Conservation (phyloP, 37 sponge, comb jelly and placozoan species). For the Mnemiopsis leidyi region DNA sequence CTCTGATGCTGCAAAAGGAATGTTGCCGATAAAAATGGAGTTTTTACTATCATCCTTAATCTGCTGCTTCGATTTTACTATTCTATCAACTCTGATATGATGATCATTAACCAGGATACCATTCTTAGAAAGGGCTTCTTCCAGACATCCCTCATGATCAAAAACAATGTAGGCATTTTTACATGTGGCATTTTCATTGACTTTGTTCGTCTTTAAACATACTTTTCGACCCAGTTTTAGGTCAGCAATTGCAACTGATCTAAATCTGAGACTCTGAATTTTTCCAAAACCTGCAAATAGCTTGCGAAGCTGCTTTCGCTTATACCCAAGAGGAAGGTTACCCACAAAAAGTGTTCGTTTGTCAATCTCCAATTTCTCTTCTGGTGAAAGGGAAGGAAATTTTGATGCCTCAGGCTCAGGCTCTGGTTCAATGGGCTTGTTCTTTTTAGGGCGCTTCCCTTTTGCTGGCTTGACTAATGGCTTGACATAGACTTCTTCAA, state of each 20-base stretch:
- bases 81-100: constrained; percentile 75
- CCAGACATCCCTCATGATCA: constrained; percentile 46
- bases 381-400: background rate
- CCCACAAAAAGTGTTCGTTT: constrained; percentile 79
- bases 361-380: constrained; percentile 41
- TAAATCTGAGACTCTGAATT: constrained; percentile 72
- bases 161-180: constrained; percentile 78
- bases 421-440: background rate
- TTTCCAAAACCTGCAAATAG: constrained; percentile 70
- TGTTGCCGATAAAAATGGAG: constrained; percentile 81
- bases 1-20: constrained; percentile 74
- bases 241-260: constrained; percentile 70
- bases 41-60: constrained; percentile 56
- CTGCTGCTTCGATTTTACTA: constrained; percentile 6
- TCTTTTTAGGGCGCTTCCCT: constrained; percentile 21
- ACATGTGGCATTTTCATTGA: constrained; percentile 64
- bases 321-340: constrained; percentile 69
- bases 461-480: background rate
- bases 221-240: constrained; percentile 62
- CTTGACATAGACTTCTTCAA: constrained; percentile 46
- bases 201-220: constrained; percentile 46
- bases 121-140: constrained; percentile 67
- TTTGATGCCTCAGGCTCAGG: background rate
- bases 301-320: constrained; percentile 69
- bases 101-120: constrained; percentile 68